These are phyloP conservation scores for Lithodes maja DNA, from an alignment of 2,888 invertebrate species.

Conservation along the genomic window DNA sequence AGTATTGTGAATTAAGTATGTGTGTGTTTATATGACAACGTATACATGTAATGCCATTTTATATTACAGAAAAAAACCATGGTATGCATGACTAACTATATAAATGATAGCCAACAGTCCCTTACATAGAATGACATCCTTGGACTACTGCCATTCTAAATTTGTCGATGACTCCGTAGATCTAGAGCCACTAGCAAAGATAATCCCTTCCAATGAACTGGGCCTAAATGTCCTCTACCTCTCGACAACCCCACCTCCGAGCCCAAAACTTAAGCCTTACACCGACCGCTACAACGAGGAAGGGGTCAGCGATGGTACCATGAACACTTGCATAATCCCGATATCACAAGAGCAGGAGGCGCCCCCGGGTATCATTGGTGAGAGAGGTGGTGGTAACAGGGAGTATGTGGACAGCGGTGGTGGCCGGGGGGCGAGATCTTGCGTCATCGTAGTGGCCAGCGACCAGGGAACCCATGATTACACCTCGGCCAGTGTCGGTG, in stretches of 20 bases:
- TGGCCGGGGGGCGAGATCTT: neutral
- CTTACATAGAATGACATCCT: conserved; percentile 4
- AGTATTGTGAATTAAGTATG: too few relatives aligned
- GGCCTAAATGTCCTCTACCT: conserved; percentile 13
- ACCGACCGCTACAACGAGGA: neutral
- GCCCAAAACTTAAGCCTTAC: neutral
- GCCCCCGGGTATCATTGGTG: neutral
- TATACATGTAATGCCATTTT: too few relatives aligned
- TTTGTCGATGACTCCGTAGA: neutral
- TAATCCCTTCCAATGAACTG: conserved; percentile 10
- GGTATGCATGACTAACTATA: too few relatives aligned
- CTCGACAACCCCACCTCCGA: conserved; percentile 8
- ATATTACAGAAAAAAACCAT: too few relatives aligned
- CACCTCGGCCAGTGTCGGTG: conserved; percentile 6
- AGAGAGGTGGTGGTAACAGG: neutral
- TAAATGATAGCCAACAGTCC: neutral
- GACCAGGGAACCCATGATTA: neutral
- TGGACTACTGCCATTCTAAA: neutral
- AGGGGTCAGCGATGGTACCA: neutral
- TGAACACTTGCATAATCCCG: conserved; percentile 37
- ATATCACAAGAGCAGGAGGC: neutral
- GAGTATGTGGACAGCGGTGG: neutral
- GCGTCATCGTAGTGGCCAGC: conserved; percentile 44
- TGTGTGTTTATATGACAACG: too few relatives aligned
- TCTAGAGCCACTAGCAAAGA: conserved; percentile 4